These are phyloP conservation scores for Euleptes europaea DNA, from an alignment of 2,113 vertebrate genomes.

Conservation along the genomic window DNA sequence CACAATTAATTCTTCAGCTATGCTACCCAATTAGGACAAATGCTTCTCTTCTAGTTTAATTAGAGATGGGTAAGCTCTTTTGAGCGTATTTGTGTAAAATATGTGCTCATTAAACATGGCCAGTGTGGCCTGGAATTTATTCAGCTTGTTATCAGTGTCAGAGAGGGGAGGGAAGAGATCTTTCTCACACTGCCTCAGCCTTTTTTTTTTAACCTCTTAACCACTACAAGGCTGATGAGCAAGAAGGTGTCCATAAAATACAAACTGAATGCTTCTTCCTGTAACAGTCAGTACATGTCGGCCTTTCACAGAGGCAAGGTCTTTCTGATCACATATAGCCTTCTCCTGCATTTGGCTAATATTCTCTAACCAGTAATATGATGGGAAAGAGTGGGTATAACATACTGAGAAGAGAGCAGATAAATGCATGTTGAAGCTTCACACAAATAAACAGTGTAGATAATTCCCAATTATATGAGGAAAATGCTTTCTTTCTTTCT, in stretches of 20 bases:
- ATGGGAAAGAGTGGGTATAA: conserved; percentile 1
- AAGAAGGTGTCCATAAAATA: conserved; percentile 11
- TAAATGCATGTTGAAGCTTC: conserved; percentile 26
- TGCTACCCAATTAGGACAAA: conserved; percentile 80
- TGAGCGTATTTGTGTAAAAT: conserved; percentile 82
- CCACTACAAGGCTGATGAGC: conserved; percentile 35
- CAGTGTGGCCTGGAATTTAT: conserved; percentile 74
- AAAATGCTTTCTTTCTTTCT: not conserved
- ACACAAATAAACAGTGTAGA: conserved; percentile 15
- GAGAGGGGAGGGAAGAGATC: conserved; percentile 52
- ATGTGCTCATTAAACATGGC: conserved; percentile 79
- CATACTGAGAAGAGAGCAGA: conserved; percentile 31
- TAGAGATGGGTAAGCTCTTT: conserved; percentile 74
- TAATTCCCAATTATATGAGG: conserved; percentile 5
- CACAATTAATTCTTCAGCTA: conserved; percentile 78
- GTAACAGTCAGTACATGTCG: too few relatives aligned
- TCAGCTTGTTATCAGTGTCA: conserved; percentile 78
- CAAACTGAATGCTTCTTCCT: conserved; percentile 11
- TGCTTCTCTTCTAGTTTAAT: conserved; percentile 78
- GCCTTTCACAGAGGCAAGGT: not conserved
- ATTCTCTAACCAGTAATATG: conserved; percentile 16
- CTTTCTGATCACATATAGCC: not conserved
- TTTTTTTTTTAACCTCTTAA: conserved; percentile 64
- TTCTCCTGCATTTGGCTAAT: not conserved
- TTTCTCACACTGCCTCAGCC: conserved; percentile 67